phyloP scores from a whole-genome alignment of 2,113 vertebrate genomes.

The Pomatostomus ruficeps region DNA sequence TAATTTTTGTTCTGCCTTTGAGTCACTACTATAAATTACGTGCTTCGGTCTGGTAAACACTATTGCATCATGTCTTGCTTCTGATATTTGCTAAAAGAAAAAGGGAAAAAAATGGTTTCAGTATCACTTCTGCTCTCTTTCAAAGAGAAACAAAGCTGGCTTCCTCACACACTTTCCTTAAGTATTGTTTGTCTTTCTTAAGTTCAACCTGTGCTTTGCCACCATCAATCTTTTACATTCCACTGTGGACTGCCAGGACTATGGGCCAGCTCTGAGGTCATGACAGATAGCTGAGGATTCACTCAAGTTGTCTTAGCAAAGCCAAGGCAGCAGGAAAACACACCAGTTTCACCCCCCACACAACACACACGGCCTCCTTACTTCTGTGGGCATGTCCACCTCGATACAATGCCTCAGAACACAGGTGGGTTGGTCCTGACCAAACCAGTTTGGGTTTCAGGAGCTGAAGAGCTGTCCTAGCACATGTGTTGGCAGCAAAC shows the following conservation, averaged over 20 bases:
- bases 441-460: neutral
- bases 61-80: constrained; percentile 35
- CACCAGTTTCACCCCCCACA: neutral
- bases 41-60: constrained; percentile 27
- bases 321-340: neutral
- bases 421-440: neutral
- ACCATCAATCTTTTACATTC: neutral
- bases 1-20: constrained; percentile 13
- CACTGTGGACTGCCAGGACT: neutral
- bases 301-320: neutral
- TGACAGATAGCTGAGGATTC: neutral
- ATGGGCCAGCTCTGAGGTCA: neutral
- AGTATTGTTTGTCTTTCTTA: neutral
- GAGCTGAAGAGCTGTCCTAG: neutral
- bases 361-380: rapidly evolving
- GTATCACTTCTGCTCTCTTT: constrained; percentile 27
- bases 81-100: neutral
- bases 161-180: neutral
- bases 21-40: constrained; percentile 44
- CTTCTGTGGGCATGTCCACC: neutral
- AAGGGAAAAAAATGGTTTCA: neutral
- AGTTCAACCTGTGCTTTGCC: neutral
- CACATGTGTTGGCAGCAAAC: neutral
- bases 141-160: neutral
- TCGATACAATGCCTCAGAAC: neutral